phyloP scores from a whole-genome alignment of 1,140 invertebrate genomes.

The Odontomachus brunneus region DNA sequence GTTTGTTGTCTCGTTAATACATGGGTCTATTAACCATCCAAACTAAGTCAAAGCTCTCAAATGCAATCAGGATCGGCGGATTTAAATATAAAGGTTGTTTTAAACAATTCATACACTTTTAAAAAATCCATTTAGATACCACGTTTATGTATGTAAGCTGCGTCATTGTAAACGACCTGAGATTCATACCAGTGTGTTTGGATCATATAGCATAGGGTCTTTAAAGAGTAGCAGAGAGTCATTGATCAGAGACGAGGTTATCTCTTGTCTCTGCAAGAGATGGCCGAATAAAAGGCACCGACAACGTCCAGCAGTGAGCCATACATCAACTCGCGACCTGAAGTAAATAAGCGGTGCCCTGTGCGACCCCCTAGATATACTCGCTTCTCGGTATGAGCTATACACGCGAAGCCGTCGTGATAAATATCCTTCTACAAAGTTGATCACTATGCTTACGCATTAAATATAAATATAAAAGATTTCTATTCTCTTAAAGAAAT shows the following conservation, averaged over 20 bases:
- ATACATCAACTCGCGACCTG: conserved; percentile 80
- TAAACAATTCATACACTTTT: background rate
- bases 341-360: conserved; percentile 81
- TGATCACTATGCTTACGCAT: background rate
- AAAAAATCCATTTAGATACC: too few species aligned
- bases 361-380: conserved; percentile 57
- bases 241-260: conserved; percentile 77
- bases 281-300: conserved; percentile 81
- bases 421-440: conserved; percentile 29
- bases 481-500: background rate
- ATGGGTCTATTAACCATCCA: background rate
- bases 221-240: conserved; percentile 70
- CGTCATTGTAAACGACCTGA: conserved; percentile 56
- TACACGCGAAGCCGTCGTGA: conserved; percentile 7
- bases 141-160: background rate
- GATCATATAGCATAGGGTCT: conserved; percentile 69
- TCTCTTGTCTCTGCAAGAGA: conserved; percentile 77
- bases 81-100: conserved; percentile 4
- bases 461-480: background rate
- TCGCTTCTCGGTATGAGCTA: conserved; percentile 22
- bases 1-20: background rate
- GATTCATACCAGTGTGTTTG: conserved; percentile 68
- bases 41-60: background rate
- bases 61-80: background rate
- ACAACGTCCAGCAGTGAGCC: conserved; percentile 79